Evolutionary conservation across 2,797 vertebrate species (phyloP).

Genomic region (Characodon lateralis): DNA sequence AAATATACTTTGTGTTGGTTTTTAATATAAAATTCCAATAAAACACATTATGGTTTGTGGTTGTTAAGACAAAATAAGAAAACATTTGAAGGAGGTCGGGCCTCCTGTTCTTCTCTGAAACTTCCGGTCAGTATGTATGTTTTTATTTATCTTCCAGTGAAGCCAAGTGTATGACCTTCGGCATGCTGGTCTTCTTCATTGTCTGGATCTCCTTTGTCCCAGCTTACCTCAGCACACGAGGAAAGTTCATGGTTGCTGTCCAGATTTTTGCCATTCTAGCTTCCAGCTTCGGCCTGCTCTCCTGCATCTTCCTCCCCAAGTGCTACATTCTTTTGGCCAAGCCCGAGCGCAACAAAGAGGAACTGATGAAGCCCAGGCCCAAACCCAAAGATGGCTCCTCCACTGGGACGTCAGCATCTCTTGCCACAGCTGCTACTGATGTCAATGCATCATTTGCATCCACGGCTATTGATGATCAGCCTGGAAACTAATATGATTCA

Average conservation of each 20-base stretch:
- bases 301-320: constrained; percentile 88
- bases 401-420: constrained; percentile 81
- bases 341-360: constrained; percentile 85
- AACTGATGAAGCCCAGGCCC: constrained; percentile 76
- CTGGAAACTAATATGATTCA: constrained; percentile 5
- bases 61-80: not conserved
- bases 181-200: constrained; percentile 90
- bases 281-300: constrained; percentile 87
- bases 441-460: constrained; percentile 73
- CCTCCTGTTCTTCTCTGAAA: not conserved
- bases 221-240: constrained; percentile 88
- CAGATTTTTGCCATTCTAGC: constrained; percentile 91
- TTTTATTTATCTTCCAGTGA: constrained; percentile 71
- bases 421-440: constrained; percentile 75
- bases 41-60: not conserved
- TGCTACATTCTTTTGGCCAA: constrained; percentile 87
- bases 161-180: constrained; percentile 86
- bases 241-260: constrained; percentile 90
- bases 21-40: not conserved
- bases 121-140: not conserved
- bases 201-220: constrained; percentile 91
- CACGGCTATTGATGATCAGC: constrained; percentile 74
- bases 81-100: not conserved
- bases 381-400: constrained; percentile 73
- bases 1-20: not conserved